phyloP scores from a whole-genome alignment of 2,888 invertebrate genomes.

The Nephrotoma appendiculata region DNA sequence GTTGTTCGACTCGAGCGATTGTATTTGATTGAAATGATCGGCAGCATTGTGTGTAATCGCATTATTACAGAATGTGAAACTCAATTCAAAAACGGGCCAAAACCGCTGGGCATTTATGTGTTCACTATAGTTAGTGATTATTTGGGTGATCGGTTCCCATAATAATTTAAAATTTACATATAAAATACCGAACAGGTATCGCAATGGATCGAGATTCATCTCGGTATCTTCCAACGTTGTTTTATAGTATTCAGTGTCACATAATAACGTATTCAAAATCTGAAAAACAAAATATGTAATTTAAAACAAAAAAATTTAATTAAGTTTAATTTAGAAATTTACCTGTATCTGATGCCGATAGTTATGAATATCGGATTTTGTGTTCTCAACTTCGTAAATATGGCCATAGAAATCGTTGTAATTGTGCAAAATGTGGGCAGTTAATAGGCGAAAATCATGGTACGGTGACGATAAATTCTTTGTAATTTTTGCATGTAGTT shows the following conservation, averaged over 20 bases:
- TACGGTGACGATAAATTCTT: constrained; percentile 51
- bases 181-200: constrained; percentile 67
- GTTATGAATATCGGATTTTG: constrained; percentile 55
- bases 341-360: constrained; percentile 56
- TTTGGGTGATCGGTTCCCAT: constrained; percentile 69
- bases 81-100: constrained; percentile 53
- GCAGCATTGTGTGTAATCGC: constrained; percentile 26
- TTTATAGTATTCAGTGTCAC: not conserved
- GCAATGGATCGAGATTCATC: constrained; percentile 44
- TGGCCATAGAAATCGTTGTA: not conserved
- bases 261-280: not conserved
- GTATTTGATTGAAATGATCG: constrained; percentile 13
- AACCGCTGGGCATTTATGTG: constrained; percentile 45
- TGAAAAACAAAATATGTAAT: not conserved
- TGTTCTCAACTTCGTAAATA: constrained; percentile 52
- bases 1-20: not conserved
- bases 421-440: constrained; percentile 41
- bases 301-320: not conserved
- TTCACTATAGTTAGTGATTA: constrained; percentile 60
- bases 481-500: constrained; percentile 40
- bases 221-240: constrained; percentile 34
- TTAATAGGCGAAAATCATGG: constrained; percentile 51
- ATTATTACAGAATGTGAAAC: not conserved
- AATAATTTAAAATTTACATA: constrained; percentile 78
- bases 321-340: not conserved